These are phyloP conservation scores for Ammodytes marinus DNA, from an alignment of 2,113 vertebrate genomes.

Conservation along the genomic window DNA sequence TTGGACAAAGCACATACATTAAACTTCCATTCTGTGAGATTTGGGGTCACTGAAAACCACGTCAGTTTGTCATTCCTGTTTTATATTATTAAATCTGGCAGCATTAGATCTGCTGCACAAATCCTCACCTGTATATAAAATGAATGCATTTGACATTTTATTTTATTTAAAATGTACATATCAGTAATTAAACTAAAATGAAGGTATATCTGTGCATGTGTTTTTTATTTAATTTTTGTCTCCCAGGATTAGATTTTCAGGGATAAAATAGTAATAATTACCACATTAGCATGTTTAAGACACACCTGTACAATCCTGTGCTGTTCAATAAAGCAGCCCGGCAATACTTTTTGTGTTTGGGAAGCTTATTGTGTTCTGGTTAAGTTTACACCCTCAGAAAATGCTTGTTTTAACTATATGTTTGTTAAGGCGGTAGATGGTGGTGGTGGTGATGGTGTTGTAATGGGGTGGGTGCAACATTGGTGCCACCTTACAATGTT, in stretches of 20 bases:
- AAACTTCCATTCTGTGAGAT: neutral
- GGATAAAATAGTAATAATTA: too few relatives aligned
- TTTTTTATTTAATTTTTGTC: neutral
- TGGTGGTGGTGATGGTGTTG: neutral
- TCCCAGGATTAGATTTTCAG: neutral
- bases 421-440: neutral
- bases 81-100: neutral
- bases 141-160: constrained; percentile 26
- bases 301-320: neutral
- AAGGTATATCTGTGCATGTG: neutral
- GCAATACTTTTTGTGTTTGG: neutral
- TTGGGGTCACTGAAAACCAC: neutral
- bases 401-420: neutral
- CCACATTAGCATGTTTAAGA: neutral
- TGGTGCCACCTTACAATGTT: too few relatives aligned
- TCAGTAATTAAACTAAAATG: neutral
- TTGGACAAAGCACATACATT: neutral
- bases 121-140: constrained; percentile 2
- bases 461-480: too few relatives aligned
- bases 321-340: neutral
- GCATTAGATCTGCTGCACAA: neutral
- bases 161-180: constrained; percentile 15
- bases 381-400: too few relatives aligned
- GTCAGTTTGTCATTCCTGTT: neutral
- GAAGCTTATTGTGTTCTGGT: too few relatives aligned